Percentiles rank a stretch among this genome's conserved stretches.
Evolutionary conservation across 2,888 invertebrate species (phyloP).

Genomic region (Pseudococcus longispinus): DNA sequence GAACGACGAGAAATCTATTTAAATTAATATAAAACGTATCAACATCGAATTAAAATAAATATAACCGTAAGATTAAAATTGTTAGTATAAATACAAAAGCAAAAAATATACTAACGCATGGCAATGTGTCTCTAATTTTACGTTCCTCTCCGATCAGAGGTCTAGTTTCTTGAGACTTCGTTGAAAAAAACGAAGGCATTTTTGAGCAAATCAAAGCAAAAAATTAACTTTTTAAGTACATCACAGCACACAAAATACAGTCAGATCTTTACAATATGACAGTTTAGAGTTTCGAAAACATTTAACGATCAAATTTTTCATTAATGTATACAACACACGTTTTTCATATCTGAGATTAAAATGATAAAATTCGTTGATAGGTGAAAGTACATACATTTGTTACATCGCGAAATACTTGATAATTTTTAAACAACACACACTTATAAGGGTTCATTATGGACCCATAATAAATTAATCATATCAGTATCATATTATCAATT

Average conservation of each 20-base stretch:
- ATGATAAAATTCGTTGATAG: background rate
- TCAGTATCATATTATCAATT: too few relatives aligned
- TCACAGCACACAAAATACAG: background rate
- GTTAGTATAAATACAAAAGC: too few relatives aligned
- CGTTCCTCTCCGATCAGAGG: background rate
- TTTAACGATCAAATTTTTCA: background rate
- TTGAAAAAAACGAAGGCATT: conserved; percentile 3
- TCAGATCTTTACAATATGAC: background rate
- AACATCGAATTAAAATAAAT: too few relatives aligned
- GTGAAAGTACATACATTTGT: background rate
- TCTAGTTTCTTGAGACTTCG: background rate
- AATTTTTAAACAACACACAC: background rate
- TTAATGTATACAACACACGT: background rate
- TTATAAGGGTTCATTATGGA: background rate
- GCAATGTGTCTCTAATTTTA: background rate
- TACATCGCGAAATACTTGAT: background rate
- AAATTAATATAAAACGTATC: too few relatives aligned
- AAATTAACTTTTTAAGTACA: background rate
- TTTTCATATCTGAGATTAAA: background rate
- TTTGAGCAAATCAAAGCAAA: background rate
- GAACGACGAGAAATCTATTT: too few relatives aligned
- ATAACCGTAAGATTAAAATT: too few relatives aligned
- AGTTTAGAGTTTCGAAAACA: background rate
- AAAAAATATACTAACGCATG: conserved; percentile 33
- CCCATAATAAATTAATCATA: background rate